Conservation (phyloP, 2,113 vertebrate species). For the Myotis brandtii region DNA sequence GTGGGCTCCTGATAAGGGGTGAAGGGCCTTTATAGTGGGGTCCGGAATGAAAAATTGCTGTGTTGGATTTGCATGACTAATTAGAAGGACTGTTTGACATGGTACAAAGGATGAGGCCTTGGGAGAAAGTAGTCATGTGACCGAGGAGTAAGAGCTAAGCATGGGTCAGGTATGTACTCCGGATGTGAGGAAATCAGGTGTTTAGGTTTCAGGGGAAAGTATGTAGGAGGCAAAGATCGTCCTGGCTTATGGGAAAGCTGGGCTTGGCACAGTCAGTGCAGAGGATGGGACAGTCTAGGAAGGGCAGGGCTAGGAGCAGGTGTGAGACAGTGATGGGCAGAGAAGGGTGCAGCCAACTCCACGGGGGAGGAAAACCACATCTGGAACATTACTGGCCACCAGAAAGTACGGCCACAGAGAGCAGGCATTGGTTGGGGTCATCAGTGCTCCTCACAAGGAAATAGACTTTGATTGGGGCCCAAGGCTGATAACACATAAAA, state of each 20-base stretch:
- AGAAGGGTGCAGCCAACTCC: not conserved
- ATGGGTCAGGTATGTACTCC: not conserved
- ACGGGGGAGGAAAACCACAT: not conserved
- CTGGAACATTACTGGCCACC: not conserved
- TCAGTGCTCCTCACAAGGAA: not conserved
- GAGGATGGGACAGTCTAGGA: not conserved
- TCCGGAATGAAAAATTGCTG: not conserved
- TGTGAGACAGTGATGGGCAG: fast-evolving
- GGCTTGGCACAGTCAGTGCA: not conserved
- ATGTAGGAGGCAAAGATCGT: not conserved
- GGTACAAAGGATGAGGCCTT: fast-evolving
- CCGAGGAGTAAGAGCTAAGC: not conserved
- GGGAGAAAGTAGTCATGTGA: not conserved
- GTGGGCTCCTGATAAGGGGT: not conserved
- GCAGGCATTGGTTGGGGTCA: not conserved
- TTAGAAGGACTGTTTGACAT: not conserved
- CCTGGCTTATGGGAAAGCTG: not conserved
- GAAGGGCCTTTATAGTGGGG: not conserved
- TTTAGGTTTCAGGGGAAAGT: not conserved
- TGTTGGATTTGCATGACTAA: not conserved
- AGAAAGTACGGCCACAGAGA: not conserved
- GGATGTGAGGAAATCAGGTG: not conserved
- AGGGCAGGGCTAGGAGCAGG: not conserved
- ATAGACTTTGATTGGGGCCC: not conserved
- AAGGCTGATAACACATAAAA: not conserved